A percentile compares a stretch with the other conserved stretches of the same genome.
Conservation (phyloP, 2,888 invertebrate genomes). For the Calliscelio sp. region DNA sequence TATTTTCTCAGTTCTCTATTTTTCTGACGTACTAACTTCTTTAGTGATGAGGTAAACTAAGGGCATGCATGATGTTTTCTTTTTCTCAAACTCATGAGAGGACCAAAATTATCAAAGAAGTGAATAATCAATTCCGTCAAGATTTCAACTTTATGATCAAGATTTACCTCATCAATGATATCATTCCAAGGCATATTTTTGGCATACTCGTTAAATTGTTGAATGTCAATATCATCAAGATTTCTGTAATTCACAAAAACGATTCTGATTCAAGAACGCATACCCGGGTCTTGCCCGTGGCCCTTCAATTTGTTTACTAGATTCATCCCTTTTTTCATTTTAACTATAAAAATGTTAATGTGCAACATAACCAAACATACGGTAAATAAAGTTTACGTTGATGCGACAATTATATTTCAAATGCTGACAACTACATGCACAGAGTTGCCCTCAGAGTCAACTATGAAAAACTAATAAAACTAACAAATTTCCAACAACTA, state of each 20-base stretch:
- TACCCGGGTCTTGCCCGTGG: too few species aligned
- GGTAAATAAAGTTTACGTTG: too few species aligned
- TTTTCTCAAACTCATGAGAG: neutral
- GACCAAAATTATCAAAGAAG: constrained; percentile 1
- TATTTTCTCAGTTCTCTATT: constrained; percentile 6
- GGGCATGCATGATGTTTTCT: neutral
- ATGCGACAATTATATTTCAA: too few species aligned
- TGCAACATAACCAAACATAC: too few species aligned
- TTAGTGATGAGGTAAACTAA: neutral
- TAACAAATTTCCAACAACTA: too few species aligned
- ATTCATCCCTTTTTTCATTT: too few species aligned
- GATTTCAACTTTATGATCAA: neutral
- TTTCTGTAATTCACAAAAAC: neutral
- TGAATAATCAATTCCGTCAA: neutral
- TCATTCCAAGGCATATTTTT: constrained; percentile 1
- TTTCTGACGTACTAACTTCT: neutral
- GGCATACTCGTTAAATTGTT: constrained; percentile 5
- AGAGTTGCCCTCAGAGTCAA: too few species aligned
- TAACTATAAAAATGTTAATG: too few species aligned
- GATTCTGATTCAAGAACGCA: too few species aligned
- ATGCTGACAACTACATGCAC: too few species aligned
- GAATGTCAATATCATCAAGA: neutral
- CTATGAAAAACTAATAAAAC: too few species aligned
- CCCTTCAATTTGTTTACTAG: too few species aligned
- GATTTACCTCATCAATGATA: neutral